Evolutionary conservation across 2,888 invertebrate genomes (phyloP).

Genomic region (Tuberolachnus salignus): DNA sequence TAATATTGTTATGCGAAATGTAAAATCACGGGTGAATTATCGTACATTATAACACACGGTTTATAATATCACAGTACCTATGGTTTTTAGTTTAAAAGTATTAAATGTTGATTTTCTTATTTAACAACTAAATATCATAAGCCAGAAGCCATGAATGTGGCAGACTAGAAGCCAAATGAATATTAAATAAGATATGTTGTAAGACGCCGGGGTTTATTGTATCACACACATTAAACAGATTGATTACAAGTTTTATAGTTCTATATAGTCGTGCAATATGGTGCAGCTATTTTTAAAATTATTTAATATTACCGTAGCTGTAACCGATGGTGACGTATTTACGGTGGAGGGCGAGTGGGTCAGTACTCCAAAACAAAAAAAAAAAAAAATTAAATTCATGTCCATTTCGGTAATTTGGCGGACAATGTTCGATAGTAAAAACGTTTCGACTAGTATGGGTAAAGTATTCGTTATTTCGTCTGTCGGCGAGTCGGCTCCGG

Average conservation of each 20-base stretch:
- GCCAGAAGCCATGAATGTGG: conserved; percentile 40
- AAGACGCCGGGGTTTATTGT: conserved; percentile 13
- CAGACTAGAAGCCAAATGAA: conserved; percentile 31
- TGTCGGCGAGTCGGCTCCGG: too few relatives aligned
- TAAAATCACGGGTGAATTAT: too few relatives aligned
- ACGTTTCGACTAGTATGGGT: too few relatives aligned
- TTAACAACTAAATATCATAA: conserved; percentile 24
- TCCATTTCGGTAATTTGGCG: too few relatives aligned
- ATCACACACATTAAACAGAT: conserved; percentile 26
- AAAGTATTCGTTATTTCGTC: too few relatives aligned
- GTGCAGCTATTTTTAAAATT: neutral
- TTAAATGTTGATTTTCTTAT: conserved; percentile 1
- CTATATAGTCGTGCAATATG: neutral
- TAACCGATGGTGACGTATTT: too few relatives aligned
- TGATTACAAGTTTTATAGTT: conserved; percentile 12
- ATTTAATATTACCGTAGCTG: too few relatives aligned
- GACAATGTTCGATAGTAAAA: too few relatives aligned
- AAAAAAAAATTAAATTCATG: too few relatives aligned
- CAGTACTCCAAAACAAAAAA: too few relatives aligned
- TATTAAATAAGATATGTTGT: conserved; percentile 32
- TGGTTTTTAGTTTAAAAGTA: neutral
- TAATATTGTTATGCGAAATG: too few relatives aligned
- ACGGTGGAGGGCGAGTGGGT: too few relatives aligned
- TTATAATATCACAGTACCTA: conserved; percentile 15
- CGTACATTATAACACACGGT: neutral